Evolutionary conservation across 2,888 invertebrate species (phyloP), one percentile per base, ranked within the genome.

Genomic region (Drosophila formosana): DNA sequence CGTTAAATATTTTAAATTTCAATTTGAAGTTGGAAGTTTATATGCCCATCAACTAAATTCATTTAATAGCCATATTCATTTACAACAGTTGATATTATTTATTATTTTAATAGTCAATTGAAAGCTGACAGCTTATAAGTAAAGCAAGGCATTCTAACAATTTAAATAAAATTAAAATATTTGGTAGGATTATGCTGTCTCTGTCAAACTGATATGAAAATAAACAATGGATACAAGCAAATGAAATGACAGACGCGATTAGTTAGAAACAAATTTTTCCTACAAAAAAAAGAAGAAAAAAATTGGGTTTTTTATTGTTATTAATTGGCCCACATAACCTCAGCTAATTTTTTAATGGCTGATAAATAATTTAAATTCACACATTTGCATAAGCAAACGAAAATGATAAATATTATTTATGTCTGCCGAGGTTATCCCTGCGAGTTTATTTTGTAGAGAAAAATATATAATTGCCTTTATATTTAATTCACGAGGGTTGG

Each of bases 261-360:
- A 78, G 77, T 66, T 28, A 63, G 26, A 72, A 67, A 66, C 64
- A 75, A 83, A 73, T 85, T 85, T 70, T 66, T 69, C 45, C 69
- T 46, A 51, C 34, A 55, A 53, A 45, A 67, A 58, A 13, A 26
- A n/a, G 18, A 4, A 45, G 7, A 18, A 7, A 46, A 25, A 13
- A 13, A 1, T 43, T n/a, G 0, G 23, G 46, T 49, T 49, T 63
- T 69, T 47, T 41, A 23, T 25, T 62, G 52, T 58, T 65, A 80
- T 72, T 69, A 62, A 85, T 77, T 79, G 74, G 65, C 32, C 39
- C 28, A 13, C 47, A 52, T 74, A 87, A 67, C 72, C 88, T 73
- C 49, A 49, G 88, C 80, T 83, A 88, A 88, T 88, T 85, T 79
- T 79, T 83, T 68, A 82, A 75, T 79, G 66, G 72, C 72, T 73